phyloP scores from a whole-genome alignment of 2,113 vertebrate genomes.

The Neopipo cinnamomea region DNA sequence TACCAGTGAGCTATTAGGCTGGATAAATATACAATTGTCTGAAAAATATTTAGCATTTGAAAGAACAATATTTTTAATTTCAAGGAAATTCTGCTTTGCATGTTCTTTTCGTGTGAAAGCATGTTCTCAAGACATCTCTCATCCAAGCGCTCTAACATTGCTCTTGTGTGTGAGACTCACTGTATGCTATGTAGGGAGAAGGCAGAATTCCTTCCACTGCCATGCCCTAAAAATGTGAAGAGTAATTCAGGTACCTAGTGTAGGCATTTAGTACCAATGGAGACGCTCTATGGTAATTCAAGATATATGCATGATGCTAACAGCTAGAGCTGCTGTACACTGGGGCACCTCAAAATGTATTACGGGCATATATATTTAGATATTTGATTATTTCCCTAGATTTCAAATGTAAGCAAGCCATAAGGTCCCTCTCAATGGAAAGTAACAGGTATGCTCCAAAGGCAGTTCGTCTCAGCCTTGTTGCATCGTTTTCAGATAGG shows the following conservation, averaged over 20 bases:
- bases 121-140: not conserved
- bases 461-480: not conserved
- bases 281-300: not conserved
- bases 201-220: not conserved
- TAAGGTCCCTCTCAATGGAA: not conserved
- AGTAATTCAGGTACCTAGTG: not conserved
- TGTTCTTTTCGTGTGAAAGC: not conserved
- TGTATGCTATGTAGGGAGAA: accelerated
- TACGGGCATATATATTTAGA: not conserved
- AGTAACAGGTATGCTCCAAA: not conserved
- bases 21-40: not conserved
- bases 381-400: not conserved
- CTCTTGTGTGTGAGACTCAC: accelerated
- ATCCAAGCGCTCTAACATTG: not conserved
- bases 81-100: not conserved
- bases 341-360: not conserved
- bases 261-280: not conserved
- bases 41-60: not conserved
- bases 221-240: not conserved
- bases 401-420: not conserved
- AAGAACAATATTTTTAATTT: not conserved
- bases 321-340: not conserved
- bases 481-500: not conserved
- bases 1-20: not conserved
- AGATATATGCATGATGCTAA: not conserved